Percentiles rank a stretch among this genome's conserved stretches.
These are phyloP conservation scores for Philereme transversata DNA, from an alignment of 2,888 invertebrate species.

Conservation along the genomic window DNA sequence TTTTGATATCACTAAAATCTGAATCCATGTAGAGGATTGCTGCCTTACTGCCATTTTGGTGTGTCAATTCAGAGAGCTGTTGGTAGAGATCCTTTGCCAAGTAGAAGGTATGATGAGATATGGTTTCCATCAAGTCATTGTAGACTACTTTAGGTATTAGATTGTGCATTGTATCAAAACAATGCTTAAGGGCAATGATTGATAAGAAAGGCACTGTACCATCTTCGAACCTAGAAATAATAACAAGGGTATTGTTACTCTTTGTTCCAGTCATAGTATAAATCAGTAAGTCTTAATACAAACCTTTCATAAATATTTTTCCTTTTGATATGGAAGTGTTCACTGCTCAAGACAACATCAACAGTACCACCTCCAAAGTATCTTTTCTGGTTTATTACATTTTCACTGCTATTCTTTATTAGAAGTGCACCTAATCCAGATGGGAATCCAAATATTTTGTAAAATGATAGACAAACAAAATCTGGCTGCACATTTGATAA, in stretches of 20 bases:
- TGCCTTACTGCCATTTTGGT: conserved; percentile 88
- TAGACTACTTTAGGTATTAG: conserved; percentile 83
- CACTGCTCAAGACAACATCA: conserved; percentile 89
- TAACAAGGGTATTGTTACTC: conserved; percentile 1
- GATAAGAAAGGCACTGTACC: conserved; percentile 95
- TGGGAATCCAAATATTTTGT: conserved; percentile 97
- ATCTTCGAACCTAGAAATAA: conserved; percentile 93
- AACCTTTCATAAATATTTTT: conserved; percentile 89
- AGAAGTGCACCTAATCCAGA: conserved; percentile 96
- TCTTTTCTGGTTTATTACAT: conserved; percentile 85
- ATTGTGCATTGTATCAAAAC: conserved; percentile 89
- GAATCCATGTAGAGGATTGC: conserved; percentile 90
- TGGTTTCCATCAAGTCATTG: conserved; percentile 82
- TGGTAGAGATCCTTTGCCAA: conserved; percentile 90
- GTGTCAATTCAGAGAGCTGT: conserved; percentile 85
- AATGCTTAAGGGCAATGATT: conserved; percentile 91
- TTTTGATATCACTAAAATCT: conserved; percentile 83
- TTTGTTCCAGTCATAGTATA: not conserved
- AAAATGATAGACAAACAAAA: conserved; percentile 96
- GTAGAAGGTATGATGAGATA: conserved; percentile 89
- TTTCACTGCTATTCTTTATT: conserved; percentile 86
- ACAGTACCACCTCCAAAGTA: conserved; percentile 99
- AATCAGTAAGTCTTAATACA: conserved; percentile 4
- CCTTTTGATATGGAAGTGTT: conserved; percentile 89
- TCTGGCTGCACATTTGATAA: conserved; percentile 90